Percentiles rank a stretch among this genome's conserved stretches.
These are phyloP conservation scores for Ashinkailepas kermadecensis DNA, from an alignment of 2,888 invertebrate genomes.

Conservation along the genomic window DNA sequence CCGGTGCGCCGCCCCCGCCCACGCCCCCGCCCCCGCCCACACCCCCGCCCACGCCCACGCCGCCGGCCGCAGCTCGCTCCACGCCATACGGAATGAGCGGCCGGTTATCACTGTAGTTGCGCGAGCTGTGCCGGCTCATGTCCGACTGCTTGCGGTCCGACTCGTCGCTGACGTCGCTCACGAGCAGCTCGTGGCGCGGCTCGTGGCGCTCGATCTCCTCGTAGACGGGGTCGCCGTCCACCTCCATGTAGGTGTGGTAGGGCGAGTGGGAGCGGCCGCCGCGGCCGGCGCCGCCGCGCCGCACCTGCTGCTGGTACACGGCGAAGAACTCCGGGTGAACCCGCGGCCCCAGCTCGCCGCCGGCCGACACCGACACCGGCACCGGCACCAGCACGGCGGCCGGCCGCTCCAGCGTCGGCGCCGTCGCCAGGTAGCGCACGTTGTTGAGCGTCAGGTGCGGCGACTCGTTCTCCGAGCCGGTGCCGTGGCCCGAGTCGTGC, in stretches of 20 bases:
- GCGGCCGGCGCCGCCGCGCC: not conserved
- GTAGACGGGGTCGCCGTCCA: constrained; percentile 63
- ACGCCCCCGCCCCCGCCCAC: constrained; percentile 22
- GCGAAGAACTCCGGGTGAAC: constrained; percentile 27
- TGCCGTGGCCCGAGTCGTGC: constrained; percentile 33
- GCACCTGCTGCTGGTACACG: not conserved
- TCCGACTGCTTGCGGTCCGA: constrained; percentile 60
- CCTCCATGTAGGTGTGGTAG: constrained; percentile 70
- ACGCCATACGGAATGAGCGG: constrained; percentile 43
- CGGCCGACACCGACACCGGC: constrained; percentile 24
- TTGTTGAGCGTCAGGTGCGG: constrained; percentile 33
- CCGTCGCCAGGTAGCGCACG: constrained; percentile 31
- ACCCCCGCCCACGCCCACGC: constrained; percentile 21
- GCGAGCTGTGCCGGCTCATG: constrained; percentile 60
- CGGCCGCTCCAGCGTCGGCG: constrained; percentile 30
- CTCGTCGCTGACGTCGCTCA: constrained; percentile 71
- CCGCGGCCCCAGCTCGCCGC: constrained; percentile 25
- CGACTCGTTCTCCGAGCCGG: constrained; percentile 33
- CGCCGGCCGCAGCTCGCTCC: not conserved
- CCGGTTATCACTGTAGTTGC: constrained; percentile 71
- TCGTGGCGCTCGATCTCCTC: constrained; percentile 45
- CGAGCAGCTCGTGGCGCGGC: constrained; percentile 53
- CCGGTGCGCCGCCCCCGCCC: constrained; percentile 22
- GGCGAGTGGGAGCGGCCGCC: constrained; percentile 47
- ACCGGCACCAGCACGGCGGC: constrained; percentile 15